Evolutionary conservation across 2,797 vertebrate species (phyloP).

Genomic region (Phataginus tricuspis): DNA sequence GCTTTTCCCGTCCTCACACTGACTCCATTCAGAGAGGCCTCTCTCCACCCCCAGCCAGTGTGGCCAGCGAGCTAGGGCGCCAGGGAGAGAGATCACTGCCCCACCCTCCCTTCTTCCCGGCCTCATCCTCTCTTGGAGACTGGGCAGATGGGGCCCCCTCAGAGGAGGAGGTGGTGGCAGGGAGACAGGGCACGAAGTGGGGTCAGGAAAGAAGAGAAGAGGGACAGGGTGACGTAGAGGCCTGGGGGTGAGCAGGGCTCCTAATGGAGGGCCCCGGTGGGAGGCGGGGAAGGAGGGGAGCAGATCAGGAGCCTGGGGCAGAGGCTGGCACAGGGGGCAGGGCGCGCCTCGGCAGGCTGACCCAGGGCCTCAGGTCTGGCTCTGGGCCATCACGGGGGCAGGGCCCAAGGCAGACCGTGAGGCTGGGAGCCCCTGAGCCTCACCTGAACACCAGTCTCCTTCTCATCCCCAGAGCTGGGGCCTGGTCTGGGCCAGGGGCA

Average conservation of each 20-base stretch:
- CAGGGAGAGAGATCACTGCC: conserved; percentile 43
- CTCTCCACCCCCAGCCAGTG: conserved; percentile 22
- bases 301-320: accelerated
- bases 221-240: accelerated
- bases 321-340: neutral
- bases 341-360: neutral
- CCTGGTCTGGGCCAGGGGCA: conserved; percentile 54
- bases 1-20: conserved; percentile 79
- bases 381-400: neutral
- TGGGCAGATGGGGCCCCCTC: neutral
- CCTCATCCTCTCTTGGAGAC: neutral
- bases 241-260: neutral
- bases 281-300: neutral
- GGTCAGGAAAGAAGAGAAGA: neutral
- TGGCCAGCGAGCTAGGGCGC: neutral
- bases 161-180: neutral
- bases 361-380: neutral
- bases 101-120: neutral
- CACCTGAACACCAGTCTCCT: neutral
- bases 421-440: neutral
- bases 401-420: neutral
- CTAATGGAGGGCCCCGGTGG: neutral
- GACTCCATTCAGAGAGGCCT: conserved; percentile 70
- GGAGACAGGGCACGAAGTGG: neutral
- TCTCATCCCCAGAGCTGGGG: neutral